Evolutionary conservation across 2,113 vertebrate genomes (phyloP).

Genomic region (Prionailurus viverrinus): DNA sequence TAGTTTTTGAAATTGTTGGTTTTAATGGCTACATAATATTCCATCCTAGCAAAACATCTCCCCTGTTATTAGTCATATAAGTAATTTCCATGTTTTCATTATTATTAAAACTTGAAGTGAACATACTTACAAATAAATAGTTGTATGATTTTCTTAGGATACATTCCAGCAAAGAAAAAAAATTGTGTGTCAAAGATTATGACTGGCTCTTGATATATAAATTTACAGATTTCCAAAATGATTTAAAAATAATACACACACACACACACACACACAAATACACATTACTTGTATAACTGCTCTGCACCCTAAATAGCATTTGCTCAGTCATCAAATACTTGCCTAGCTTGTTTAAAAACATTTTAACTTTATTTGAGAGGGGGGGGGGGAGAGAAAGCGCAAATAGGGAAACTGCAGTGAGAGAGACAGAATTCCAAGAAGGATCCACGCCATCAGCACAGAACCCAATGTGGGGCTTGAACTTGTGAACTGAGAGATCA

Average conservation of each 20-base stretch:
- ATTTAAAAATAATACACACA: background rate
- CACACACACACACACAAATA: background rate
- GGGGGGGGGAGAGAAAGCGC: no score
- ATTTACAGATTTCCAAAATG: background rate
- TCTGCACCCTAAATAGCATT: background rate
- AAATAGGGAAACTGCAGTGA: no score
- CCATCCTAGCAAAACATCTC: background rate
- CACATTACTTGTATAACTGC: background rate
- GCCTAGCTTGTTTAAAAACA: background rate
- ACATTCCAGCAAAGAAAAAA: background rate
- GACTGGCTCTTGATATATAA: background rate
- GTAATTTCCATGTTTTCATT: background rate
- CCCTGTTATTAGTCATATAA: background rate
- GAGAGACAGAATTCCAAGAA: no score
- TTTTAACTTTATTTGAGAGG: no score
- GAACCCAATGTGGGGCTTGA: no score
- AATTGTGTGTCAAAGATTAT: background rate
- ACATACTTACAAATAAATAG: background rate
- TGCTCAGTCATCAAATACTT: background rate
- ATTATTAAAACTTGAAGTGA: background rate
- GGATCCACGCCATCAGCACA: no score
- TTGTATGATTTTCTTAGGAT: background rate
- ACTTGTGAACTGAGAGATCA: no score
- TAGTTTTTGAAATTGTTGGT: background rate
- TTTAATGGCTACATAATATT: background rate